phyloP scores from a whole-genome alignment of 2,888 invertebrate genomes.

The Trichopoda pennipes region DNA sequence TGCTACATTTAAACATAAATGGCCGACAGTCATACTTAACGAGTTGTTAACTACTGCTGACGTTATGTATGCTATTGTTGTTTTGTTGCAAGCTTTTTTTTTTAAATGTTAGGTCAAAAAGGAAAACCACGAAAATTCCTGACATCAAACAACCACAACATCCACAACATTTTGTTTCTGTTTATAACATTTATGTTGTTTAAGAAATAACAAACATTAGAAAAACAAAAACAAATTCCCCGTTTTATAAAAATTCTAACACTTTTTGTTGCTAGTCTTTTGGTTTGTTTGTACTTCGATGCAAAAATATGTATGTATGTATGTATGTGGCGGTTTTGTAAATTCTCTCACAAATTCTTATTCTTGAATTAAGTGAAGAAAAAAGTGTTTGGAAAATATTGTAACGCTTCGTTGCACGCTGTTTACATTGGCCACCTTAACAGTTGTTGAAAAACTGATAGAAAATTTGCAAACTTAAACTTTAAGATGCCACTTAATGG shows the following conservation, averaged over 20 bases:
- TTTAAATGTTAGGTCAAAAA: conserved; percentile 26
- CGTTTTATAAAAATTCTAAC: conserved; percentile 52
- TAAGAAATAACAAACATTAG: conserved; percentile 8
- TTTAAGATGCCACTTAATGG: conserved; percentile 52
- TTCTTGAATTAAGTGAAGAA: conserved; percentile 38
- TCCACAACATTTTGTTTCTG: background rate
- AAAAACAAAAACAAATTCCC: background rate
- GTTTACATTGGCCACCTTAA: conserved; percentile 55
- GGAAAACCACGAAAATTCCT: conserved; percentile 63
- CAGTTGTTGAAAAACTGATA: conserved; percentile 41
- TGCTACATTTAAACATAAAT: conserved; percentile 9
- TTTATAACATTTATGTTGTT: conserved; percentile 24
- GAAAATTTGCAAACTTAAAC: conserved; percentile 57
- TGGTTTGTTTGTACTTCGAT: too few relatives aligned
- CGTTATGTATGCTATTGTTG: background rate
- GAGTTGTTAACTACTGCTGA: conserved; percentile 10
- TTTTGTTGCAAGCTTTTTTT: background rate
- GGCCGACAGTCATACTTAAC: conserved; percentile 37
- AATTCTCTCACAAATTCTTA: conserved; percentile 73
- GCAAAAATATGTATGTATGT: background rate
- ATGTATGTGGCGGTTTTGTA: conserved; percentile 18
- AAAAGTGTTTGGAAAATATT: conserved; percentile 23
- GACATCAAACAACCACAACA: conserved; percentile 48
- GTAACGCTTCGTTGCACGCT: conserved; percentile 62
- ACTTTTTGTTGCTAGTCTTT: conserved; percentile 51